A percentile compares a stretch with the other conserved stretches of the same genome.
Evolutionary conservation across 2,888 invertebrate genomes (phyloP).

Genomic region (Spialia ferax): DNA sequence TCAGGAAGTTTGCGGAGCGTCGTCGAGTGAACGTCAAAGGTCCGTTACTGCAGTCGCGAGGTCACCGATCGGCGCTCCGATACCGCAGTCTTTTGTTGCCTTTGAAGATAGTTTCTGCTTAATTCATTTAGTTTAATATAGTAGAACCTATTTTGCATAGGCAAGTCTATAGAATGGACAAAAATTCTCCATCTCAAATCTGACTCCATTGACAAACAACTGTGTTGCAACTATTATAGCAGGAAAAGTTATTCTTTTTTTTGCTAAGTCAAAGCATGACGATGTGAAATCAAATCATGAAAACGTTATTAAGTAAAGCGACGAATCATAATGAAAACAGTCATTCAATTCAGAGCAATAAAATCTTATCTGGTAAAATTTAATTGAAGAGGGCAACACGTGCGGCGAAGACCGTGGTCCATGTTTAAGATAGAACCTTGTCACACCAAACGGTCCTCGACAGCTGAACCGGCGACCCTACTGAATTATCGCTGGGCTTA

Average conservation of each 20-base stretch:
- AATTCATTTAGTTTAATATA: constrained; percentile 19
- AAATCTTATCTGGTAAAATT: constrained; percentile 51
- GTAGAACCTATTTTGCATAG: constrained; percentile 43
- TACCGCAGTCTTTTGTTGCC: constrained; percentile 28
- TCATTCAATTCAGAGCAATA: constrained; percentile 31
- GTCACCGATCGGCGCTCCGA: constrained; percentile 29
- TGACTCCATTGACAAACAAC: no score
- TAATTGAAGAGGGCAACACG: constrained; percentile 51
- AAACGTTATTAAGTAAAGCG: background rate
- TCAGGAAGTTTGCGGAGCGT: constrained; percentile 30
- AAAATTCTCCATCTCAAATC: no score
- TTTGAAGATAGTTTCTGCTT: constrained; percentile 28
- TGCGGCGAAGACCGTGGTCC: constrained; percentile 37
- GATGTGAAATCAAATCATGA: no score
- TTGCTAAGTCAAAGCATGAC: no score
- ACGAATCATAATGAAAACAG: background rate
- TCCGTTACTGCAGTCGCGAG: constrained; percentile 19
- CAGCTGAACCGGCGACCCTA: constrained; percentile 41
- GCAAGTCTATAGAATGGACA: background rate
- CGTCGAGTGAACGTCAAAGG: constrained; percentile 27
- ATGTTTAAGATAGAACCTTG: constrained; percentile 50
- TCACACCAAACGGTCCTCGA: constrained; percentile 45
- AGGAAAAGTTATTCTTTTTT: no score
- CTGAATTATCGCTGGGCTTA: constrained; percentile 56
- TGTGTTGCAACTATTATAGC: no score